A percentile compares a stretch with the other conserved stretches of the same genome.
Evolutionary conservation across 2,888 invertebrate species (phyloP).

Genomic region (Tiliacea aurago): DNA sequence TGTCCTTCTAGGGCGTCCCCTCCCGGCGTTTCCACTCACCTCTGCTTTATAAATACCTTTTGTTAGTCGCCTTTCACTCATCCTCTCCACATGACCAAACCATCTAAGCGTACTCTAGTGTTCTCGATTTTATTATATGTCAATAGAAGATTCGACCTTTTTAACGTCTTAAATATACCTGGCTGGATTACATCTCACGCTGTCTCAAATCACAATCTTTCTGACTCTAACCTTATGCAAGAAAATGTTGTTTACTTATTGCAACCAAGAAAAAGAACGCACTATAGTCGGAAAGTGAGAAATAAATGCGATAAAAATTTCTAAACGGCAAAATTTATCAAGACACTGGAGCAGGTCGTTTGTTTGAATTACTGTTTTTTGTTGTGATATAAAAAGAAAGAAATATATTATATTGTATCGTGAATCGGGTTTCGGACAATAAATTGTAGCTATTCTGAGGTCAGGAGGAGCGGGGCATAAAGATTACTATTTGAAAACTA

Average conservation of each 20-base stretch:
- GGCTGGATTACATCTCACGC: background rate
- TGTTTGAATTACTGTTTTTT: conserved; percentile 48
- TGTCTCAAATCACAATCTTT: background rate
- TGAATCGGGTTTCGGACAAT: conserved; percentile 3
- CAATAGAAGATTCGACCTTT: background rate
- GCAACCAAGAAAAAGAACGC: conserved; percentile 8
- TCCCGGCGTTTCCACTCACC: no score
- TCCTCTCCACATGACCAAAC: no score
- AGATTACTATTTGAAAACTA: background rate
- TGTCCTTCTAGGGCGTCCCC: no score
- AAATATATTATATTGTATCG: conserved; percentile 26
- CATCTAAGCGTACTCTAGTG: no score
- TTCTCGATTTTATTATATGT: no score
- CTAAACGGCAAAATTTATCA: conserved; percentile 47
- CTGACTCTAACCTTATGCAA: background rate
- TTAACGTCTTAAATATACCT: background rate
- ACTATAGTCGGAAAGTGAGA: conserved; percentile 20
- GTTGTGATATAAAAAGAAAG: conserved; percentile 27
- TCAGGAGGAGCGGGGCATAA: background rate
- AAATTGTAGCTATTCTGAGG: conserved; percentile 25
- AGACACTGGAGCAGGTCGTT: conserved; percentile 40
- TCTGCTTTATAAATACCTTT: no score
- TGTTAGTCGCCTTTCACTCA: no score
- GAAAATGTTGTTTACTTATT: conserved; percentile 11
- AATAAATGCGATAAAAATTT: conserved; percentile 33